Evolutionary conservation across 2,888 invertebrate species (phyloP).

Genomic region (Noctua janthe): DNA sequence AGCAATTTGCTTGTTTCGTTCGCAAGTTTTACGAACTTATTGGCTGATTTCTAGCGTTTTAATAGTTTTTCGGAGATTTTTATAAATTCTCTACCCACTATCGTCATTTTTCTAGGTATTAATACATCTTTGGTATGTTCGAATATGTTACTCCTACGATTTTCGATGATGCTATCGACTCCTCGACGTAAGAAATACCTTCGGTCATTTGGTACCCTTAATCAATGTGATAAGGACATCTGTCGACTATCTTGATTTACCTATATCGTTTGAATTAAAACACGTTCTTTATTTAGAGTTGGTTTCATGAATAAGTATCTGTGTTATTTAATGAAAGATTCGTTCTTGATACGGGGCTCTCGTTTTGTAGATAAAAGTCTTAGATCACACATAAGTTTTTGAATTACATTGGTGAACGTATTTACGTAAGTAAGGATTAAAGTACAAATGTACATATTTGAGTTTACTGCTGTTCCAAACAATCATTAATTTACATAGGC

Average conservation of each 20-base stretch:
- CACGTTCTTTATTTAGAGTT: conserved; percentile 4
- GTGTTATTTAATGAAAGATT: conserved; percentile 26
- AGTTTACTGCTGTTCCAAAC: background rate
- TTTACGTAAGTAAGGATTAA: background rate
- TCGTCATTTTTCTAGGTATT: background rate
- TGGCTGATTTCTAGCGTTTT: background rate
- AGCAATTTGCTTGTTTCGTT: background rate
- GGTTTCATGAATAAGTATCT: conserved; percentile 10
- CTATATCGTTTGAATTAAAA: conserved; percentile 23
- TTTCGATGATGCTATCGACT: conserved; percentile 11
- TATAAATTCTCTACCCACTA: background rate
- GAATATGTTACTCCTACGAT: conserved; percentile 12
- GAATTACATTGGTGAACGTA: background rate
- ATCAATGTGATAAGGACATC: conserved; percentile 35
- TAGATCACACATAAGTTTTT: background rate
- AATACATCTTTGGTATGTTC: background rate
- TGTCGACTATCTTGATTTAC: conserved; percentile 33
- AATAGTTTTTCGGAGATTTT: background rate
- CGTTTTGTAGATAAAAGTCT: conserved; percentile 10
- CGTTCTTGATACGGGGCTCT: conserved; percentile 14
- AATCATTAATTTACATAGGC: background rate
- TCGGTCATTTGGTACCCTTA: conserved; percentile 14
- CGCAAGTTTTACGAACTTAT: background rate
- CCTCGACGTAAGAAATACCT: conserved; percentile 17
- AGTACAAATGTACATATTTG: background rate